Conservation (phyloP, 1,140 invertebrate species). For the Lithobius niger region DNA sequence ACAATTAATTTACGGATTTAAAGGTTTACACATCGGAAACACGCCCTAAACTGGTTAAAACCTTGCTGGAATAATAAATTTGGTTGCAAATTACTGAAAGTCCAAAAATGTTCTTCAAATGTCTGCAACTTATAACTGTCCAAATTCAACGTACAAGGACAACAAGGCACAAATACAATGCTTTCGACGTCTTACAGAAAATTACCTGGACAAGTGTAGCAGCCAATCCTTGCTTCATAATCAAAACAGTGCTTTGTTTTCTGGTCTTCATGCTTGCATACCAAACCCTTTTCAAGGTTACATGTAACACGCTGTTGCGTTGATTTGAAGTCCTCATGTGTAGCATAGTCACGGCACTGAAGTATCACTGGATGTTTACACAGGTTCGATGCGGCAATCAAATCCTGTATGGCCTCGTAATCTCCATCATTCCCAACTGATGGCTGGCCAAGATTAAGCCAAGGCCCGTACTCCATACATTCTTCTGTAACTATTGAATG, state of each 20-base stretch:
- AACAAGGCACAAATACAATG: conserved; percentile 20
- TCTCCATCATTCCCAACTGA: background rate
- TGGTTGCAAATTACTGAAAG: too few relatives aligned
- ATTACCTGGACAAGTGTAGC: conserved; percentile 19
- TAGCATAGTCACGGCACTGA: background rate
- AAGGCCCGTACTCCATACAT: conserved; percentile 10
- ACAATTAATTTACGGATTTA: too few relatives aligned
- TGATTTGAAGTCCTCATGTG: background rate
- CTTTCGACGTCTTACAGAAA: conserved; percentile 12
- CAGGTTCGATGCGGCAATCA: background rate
- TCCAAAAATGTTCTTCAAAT: too few relatives aligned
- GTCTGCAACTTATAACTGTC: too few relatives aligned
- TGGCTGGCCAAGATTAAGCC: background rate
- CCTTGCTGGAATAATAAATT: conserved; percentile 5
- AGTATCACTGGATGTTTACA: background rate
- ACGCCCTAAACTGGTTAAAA: too few relatives aligned
- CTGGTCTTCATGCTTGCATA: conserved; percentile 22
- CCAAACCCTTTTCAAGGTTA: conserved; percentile 28
- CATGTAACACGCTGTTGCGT: conserved; percentile 27
- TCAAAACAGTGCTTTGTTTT: conserved; percentile 19
- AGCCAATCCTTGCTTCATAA: conserved; percentile 28
- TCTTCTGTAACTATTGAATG: conserved; percentile 8
- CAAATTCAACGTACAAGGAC: too few relatives aligned
- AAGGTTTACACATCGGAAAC: too few relatives aligned
- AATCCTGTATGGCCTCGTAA: background rate